Evolutionary conservation across 2,888 invertebrate species (phyloP).

Genomic region (Hirtodrosophila confusa): DNA sequence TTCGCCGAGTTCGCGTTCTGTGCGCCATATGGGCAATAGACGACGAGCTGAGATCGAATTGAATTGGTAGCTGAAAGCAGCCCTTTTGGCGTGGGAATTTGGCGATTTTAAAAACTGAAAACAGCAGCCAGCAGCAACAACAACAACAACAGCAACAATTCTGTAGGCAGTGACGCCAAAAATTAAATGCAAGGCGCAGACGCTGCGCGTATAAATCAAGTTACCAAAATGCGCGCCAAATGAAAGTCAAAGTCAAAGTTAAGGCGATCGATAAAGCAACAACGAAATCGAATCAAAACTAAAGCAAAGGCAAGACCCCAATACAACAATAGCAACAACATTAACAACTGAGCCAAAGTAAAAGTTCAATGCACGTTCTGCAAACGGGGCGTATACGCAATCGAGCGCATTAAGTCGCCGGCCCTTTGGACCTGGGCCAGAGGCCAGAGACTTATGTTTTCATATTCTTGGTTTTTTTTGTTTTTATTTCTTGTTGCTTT

Average conservation of each 20-base stretch:
- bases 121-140: conserved; percentile 23
- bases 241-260: conserved; percentile 59
- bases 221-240: conserved; percentile 61
- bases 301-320: conserved; percentile 59
- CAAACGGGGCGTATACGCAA: conserved; percentile 79
- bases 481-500: neutral
- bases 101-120: conserved; percentile 27
- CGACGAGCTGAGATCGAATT: conserved; percentile 35
- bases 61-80: conserved; percentile 38
- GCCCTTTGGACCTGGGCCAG: conserved; percentile 28
- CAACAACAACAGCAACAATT: conserved; percentile 25
- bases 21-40: conserved; percentile 73
- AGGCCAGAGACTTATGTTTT: conserved; percentile 38
- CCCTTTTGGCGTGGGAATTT: conserved; percentile 71
- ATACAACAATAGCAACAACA: conserved; percentile 15
- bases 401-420: conserved; percentile 69
- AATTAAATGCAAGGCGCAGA: conserved; percentile 67
- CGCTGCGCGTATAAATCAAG: conserved; percentile 59
- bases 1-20: conserved; percentile 35
- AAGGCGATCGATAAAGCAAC: conserved; percentile 51
- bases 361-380: conserved; percentile 80
- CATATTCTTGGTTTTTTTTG: conserved; percentile 15
- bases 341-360: conserved; percentile 39
- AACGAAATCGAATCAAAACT: conserved; percentile 66
- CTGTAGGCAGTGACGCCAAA: conserved; percentile 79